Base-by-base conservation (phyloP, 2,113 vertebrate species). In the Macroglossus sobrinus region DNA sequence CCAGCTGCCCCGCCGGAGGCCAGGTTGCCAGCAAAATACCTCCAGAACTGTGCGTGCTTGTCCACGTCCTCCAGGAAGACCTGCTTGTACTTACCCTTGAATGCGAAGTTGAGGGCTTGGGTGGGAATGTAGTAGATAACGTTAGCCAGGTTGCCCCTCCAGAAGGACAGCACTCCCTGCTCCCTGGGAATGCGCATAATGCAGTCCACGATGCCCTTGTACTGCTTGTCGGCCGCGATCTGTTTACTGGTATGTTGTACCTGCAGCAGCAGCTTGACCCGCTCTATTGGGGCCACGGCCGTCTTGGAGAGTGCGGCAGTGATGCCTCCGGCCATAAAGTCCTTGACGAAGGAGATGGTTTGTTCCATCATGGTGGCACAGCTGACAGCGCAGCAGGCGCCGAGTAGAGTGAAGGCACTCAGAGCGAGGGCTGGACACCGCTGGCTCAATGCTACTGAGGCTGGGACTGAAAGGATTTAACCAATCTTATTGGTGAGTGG, bases 221-320 rank as follows among this genome's bases (percentile, higher is more conserved):
- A 63, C 57, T 63, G 57, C 79, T 45, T 21, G 10, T 45, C 8
- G 18, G 5, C 38, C 1, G 11, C 0, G 18, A 82, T 82, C 79
- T 63, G 57, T 35, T 22, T 33, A 18, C 57, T 63, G 18, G 18
- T 28, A 43, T 63, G 38, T 14, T 82, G 57, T 57, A 82, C 57
- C 79, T 82, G 38, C 57, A 82, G 57, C 38, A 82, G 79, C 57
- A 82, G 28, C 57, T 82, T 82, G 57, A 82, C 5, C 10, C 57
- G 18, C 40, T 82, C 57, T 0, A 82, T 82, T 2, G 38, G 79
- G 57, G 79, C 79, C 26, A 81, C 79, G 16, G 38, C 3, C 26
- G 79, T 82, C 15, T 63, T 82, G 79, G 79, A 21, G 28, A 82
- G 0, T 26, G 57, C 57, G 0, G 76, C 76, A 0, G 35, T 5